These are phyloP conservation scores for Antigone vipio DNA, from an alignment of 2,113 vertebrate genomes.

Conservation along the genomic window DNA sequence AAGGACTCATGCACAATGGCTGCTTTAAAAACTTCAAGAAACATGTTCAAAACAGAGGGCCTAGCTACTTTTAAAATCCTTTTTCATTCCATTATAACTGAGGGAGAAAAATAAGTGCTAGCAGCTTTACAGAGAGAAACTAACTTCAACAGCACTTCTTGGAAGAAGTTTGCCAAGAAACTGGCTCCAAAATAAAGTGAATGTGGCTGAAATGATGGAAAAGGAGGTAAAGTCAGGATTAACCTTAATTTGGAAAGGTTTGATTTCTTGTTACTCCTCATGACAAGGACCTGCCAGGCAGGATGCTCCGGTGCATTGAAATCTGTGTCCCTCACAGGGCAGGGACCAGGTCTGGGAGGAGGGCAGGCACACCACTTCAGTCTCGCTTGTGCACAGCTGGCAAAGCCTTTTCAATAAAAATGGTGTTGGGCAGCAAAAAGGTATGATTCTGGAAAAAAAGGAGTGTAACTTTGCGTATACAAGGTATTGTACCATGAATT, in stretches of 20 bases:
- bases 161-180: neutral
- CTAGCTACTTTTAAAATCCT: neutral
- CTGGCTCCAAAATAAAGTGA: neutral
- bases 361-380: neutral
- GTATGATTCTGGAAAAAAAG: neutral
- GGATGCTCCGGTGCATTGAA: neutral
- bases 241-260: neutral
- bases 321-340: fast-evolving
- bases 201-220: neutral
- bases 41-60: neutral
- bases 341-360: neutral
- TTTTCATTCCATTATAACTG: neutral
- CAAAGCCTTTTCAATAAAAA: neutral
- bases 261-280: neutral
- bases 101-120: neutral
- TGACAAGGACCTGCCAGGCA: neutral
- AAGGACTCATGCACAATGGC: neutral
- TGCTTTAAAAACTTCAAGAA: neutral
- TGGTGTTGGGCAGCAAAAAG: neutral
- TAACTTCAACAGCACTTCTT: neutral
- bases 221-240: neutral
- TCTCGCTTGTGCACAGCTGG: neutral
- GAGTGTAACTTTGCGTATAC: neutral
- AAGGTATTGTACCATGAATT: neutral
- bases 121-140: neutral